Percentiles rank a stretch among this genome's conserved stretches.
These are phyloP conservation scores for Falco concolor DNA, from an alignment of 2,797 vertebrate species.

Conservation along the genomic window DNA sequence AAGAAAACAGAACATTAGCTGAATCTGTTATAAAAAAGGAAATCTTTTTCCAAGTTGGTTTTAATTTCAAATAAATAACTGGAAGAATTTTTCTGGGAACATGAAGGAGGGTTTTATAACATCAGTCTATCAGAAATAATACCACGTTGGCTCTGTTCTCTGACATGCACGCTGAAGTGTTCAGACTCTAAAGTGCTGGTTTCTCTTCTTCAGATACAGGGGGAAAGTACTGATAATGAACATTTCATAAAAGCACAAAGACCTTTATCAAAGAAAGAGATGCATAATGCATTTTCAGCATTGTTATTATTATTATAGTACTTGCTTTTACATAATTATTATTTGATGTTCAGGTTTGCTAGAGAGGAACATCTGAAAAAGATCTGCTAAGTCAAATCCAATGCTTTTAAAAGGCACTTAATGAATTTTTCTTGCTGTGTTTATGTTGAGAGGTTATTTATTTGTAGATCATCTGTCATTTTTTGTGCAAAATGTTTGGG, in stretches of 20 bases:
- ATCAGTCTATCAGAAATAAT: slow-evolving; percentile 19
- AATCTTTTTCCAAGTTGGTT: not conserved
- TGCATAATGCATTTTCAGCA: slow-evolving; percentile 14
- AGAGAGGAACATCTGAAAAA: slow-evolving; percentile 53
- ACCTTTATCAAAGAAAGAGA: slow-evolving; percentile 32
- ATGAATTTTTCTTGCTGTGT: slow-evolving; percentile 53
- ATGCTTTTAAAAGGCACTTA: slow-evolving; percentile 58
- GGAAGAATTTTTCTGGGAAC: not conserved
- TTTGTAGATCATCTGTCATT: slow-evolving; percentile 34
- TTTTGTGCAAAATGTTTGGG: slow-evolving; percentile 4
- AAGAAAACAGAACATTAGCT: slow-evolving; percentile 48
- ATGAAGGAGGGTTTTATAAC: slow-evolving; percentile 27
- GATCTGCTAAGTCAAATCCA: slow-evolving; percentile 51
- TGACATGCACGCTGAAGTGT: not conserved
- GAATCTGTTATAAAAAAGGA: not conserved
- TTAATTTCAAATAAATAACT: slow-evolving; percentile 56
- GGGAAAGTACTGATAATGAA: slow-evolving; percentile 11
- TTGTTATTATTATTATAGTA: slow-evolving; percentile 17
- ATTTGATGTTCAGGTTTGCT: slow-evolving; percentile 64
- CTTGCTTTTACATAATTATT: slow-evolving; percentile 57
- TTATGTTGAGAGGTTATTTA: slow-evolving; percentile 43
- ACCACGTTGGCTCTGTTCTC: not conserved
- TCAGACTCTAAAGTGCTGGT: not conserved
- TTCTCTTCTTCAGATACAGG: not conserved
- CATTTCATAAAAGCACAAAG: slow-evolving; percentile 31